These are phyloP conservation scores for Pangasianodon hypophthalmus DNA, from an alignment of 2,113 vertebrate species.

Conservation along the genomic window DNA sequence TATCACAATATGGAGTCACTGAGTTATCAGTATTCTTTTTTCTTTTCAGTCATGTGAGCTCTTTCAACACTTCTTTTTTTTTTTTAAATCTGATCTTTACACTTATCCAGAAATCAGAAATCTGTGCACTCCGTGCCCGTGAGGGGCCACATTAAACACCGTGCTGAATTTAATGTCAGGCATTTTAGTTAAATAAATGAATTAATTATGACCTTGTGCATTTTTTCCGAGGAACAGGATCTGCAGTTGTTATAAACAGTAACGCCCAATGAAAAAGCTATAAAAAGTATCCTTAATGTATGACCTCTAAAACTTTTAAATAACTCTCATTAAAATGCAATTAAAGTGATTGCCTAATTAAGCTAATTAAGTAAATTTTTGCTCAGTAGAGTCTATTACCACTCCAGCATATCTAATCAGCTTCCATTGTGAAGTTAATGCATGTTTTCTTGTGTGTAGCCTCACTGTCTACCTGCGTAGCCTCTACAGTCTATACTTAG, in stretches of 20 bases:
- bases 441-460: neutral
- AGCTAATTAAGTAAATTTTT: neutral
- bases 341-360: conserved; percentile 1
- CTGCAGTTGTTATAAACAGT: neutral
- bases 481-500: neutral
- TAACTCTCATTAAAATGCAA: conserved; percentile 19
- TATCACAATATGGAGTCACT: neutral
- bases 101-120: neutral
- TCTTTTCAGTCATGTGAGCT: neutral
- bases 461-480: too few relatives aligned
- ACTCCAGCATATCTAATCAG: neutral
- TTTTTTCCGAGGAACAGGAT: neutral
- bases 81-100: neutral
- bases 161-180: neutral
- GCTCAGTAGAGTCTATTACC: neutral
- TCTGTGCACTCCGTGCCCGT: neutral
- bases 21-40: neutral
- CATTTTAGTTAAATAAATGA: neutral
- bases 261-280: neutral
- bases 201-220: neutral
- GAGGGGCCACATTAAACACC: neutral
- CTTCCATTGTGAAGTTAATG: neutral
- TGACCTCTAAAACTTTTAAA: conserved; percentile 1
- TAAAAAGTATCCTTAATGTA: neutral
- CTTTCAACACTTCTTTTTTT: neutral